phyloP scores from a whole-genome alignment of 2,113 vertebrate genomes.

The Hemiscyllium ocellatum region DNA sequence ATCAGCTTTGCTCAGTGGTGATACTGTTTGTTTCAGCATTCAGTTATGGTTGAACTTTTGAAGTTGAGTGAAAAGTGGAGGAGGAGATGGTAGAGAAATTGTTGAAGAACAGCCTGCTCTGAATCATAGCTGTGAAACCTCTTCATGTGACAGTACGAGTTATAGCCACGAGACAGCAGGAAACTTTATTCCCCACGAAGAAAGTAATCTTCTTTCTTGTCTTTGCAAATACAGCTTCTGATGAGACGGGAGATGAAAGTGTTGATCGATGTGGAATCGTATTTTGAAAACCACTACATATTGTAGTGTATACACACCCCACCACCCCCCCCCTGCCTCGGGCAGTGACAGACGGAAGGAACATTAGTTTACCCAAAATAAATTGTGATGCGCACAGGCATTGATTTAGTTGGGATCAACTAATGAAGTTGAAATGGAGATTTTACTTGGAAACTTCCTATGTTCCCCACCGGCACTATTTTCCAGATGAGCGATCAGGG shows the following conservation, averaged over 20 bases:
- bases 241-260: neutral
- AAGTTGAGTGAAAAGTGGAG: neutral
- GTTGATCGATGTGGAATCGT: too few species aligned
- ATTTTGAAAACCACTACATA: neutral
- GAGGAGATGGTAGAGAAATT: neutral
- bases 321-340: too few species aligned
- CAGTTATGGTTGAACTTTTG: neutral
- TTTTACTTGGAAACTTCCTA: neutral
- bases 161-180: neutral
- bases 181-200: neutral
- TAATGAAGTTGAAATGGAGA: neutral
- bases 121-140: neutral
- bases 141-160: neutral
- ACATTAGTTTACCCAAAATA: neutral
- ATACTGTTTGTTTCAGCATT: neutral
- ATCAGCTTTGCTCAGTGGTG: neutral
- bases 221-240: neutral
- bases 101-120: neutral
- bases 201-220: neutral
- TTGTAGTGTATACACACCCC: neutral
- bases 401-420: neutral
- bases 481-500: neutral
- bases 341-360: neutral
- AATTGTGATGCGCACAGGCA: neutral
- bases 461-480: neutral